Evolutionary conservation across 2,113 vertebrate species (phyloP).

Genomic region (Gorsachius goisagi): DNA sequence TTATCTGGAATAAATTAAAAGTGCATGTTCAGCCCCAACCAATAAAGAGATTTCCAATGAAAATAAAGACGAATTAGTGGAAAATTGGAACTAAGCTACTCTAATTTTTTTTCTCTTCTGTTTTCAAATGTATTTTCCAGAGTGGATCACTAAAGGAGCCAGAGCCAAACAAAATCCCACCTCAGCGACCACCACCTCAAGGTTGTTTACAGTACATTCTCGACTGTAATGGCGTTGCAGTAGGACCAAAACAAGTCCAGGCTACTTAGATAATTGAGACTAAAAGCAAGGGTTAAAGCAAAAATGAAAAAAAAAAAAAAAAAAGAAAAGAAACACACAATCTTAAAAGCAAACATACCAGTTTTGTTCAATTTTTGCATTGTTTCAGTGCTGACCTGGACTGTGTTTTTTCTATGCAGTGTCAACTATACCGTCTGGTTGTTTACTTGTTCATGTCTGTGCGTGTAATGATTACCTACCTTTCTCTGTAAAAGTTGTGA

Average conservation of each 20-base stretch:
- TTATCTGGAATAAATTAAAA: conserved; percentile 33
- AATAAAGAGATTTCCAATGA: not conserved
- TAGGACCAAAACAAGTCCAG: conserved; percentile 88
- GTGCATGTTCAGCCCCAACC: not conserved
- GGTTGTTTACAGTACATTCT: conserved; percentile 95
- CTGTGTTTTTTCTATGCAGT: conserved; percentile 92
- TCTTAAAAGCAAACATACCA: conserved; percentile 53
- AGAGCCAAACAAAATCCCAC: conserved; percentile 87
- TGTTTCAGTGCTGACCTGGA: conserved; percentile 84
- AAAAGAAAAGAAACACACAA: conserved; percentile 59
- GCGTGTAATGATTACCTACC: conserved; percentile 86
- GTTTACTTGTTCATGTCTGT: conserved; percentile 85
- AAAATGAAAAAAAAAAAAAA: conserved; percentile 70
- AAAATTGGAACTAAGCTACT: conserved; percentile 17
- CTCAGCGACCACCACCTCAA: conserved; percentile 93
- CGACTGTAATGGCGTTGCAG: conserved; percentile 90
- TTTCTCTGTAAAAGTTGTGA: conserved; percentile 85
- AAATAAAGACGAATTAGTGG: conserved; percentile 6
- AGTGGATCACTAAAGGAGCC: conserved; percentile 86
- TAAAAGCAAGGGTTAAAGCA: conserved; percentile 75
- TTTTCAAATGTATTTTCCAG: conserved; percentile 83
- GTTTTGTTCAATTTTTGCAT: conserved; percentile 71
- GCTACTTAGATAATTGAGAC: conserved; percentile 82
- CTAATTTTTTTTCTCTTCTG: conserved; percentile 48
- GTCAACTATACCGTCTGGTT: conserved; percentile 81